These are phyloP conservation scores for Ectemnius continuus DNA, from an alignment of 2,888 invertebrate genomes.

Conservation along the genomic window DNA sequence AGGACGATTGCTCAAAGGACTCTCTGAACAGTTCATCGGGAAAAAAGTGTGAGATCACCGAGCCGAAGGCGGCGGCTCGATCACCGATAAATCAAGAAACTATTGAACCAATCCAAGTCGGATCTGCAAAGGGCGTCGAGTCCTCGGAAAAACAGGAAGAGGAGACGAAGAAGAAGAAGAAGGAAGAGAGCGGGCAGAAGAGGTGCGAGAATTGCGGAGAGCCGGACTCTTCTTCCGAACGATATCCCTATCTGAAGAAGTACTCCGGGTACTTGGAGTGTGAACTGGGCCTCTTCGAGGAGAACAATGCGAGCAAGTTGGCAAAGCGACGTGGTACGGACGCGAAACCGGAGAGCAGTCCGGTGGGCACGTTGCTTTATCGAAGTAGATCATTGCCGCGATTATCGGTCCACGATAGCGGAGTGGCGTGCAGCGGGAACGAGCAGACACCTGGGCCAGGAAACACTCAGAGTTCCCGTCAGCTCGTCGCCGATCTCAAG, in stretches of 20 bases:
- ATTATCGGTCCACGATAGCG: slow-evolving; percentile 81
- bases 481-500: slow-evolving; percentile 80
- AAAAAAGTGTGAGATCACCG: neutral
- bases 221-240: slow-evolving; percentile 13
- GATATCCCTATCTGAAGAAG: slow-evolving; percentile 33
- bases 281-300: slow-evolving; percentile 17
- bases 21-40: neutral
- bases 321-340: slow-evolving; percentile 5
- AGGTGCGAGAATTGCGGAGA: slow-evolving; percentile 46
- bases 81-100: slow-evolving; percentile 18
- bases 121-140: slow-evolving; percentile 20
- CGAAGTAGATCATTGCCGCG: slow-evolving; percentile 85
- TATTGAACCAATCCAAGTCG: slow-evolving; percentile 12
- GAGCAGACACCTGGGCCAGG: slow-evolving; percentile 80
- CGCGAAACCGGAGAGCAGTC: slow-evolving; percentile 20
- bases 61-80: neutral
- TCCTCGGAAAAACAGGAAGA: neutral
- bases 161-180: too few relatives aligned
- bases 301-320: slow-evolving; percentile 12
- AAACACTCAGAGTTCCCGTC: slow-evolving; percentile 67
- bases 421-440: slow-evolving; percentile 76
- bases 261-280: slow-evolving; percentile 33
- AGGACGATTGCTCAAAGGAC: slow-evolving; percentile 2
- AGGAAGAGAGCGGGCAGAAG: neutral
- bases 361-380: slow-evolving; percentile 77